Evolutionary conservation across 1,140 invertebrate genomes (phyloP), one percentile per base, ranked within the genome.

Genomic region (Ceratitis capitata): DNA sequence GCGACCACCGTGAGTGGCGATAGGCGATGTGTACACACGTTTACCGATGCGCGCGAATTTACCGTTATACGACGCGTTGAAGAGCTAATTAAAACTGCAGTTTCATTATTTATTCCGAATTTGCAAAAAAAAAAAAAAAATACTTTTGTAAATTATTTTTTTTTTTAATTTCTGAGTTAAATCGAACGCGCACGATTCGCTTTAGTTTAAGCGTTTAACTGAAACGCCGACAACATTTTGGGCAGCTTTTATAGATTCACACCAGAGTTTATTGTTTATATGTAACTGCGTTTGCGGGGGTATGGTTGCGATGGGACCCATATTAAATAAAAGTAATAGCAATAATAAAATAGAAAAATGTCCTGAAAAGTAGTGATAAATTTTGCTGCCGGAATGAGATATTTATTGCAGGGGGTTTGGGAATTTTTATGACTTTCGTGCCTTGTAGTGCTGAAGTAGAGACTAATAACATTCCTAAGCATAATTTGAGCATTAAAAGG

Each of bases 211-310:
- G 19, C 35, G 32, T 64, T 32, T 12, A 84, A 84, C 83, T 84
- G 53, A 64, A 84, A 64, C 53, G 49, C 35, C 9, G 19, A 39
- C 19, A 61, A 35, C 49, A 35, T 51, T 53, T 19, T 64, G 58
- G 49, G 83, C 47, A 74, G 87, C 88, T 90, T 90, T 89, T 90
- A 90, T 90, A 90, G 89, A 89, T 89, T 90, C 89, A 85, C 51
- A 6, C 1, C 19, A 7, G 5, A 29, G 61, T 35, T 19, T n/a
- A 26, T 83, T 83, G 49, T 83, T 83, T 42, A 16, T 16, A 10
- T 78, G 9, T 61, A 7, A 32, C 39, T 78, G 39, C 23, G 35
- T 47, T 10, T 32, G 61, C 32, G 69, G 69, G 69, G 39, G n/a
- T n/a, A 23, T 23, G 69, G 69, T 78, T 78, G 69, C 69, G 69